Base-by-base conservation (phyloP, 2,113 vertebrate genomes). In the Solea senegalensis region DNA sequence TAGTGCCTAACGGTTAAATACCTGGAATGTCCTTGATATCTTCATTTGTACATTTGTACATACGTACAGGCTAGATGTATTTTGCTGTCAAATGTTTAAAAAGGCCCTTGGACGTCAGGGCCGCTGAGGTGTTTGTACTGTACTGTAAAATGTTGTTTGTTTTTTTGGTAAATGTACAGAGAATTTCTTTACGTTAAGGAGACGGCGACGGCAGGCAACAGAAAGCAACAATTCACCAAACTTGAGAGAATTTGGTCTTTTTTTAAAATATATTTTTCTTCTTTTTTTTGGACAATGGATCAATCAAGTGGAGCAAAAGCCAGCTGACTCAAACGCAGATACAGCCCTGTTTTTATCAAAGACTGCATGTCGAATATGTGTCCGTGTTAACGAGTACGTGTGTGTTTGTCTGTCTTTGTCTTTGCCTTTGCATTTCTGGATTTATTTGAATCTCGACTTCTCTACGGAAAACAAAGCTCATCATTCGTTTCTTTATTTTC, bases 1-100 rank as follows among this genome's bases (percentile, higher is more conserved):
- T 89, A 93, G 93, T 93, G 93, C 93, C 92, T 94, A 82, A 86
- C 72, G 83, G 89, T 91, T 73, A 81, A 69, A 78, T 78, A 80
- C 90, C 92, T 92, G 90, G 88, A 93, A 92, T 91, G 91, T 92
- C 80, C 77, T 88, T 85, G 79, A 89, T 84, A 67, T 83, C 66
- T 53, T 85, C 74, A 85, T 81, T 88, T 91, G 88, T 77, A 89
- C 80, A 88, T 84, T 77, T 92, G 91, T 92, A 89, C 78, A 91
- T 84, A 89, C 78, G 91, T 84, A 89, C 74, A 51, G 62, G 72
- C 56, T 86, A 3, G 59, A 65, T 76, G 84, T 90, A 62, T 88
- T 82, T 83, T 78, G 69, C 65, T 65, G 74, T 89, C 79, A 69
- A 16, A 74, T 71, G 85, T 90, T 69, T 62, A 67, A 76, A 15